Percentiles rank a stretch among this genome's conserved stretches.
phyloP scores from a whole-genome alignment of 2,797 vertebrate species.

The Ammospiza maritima region DNA sequence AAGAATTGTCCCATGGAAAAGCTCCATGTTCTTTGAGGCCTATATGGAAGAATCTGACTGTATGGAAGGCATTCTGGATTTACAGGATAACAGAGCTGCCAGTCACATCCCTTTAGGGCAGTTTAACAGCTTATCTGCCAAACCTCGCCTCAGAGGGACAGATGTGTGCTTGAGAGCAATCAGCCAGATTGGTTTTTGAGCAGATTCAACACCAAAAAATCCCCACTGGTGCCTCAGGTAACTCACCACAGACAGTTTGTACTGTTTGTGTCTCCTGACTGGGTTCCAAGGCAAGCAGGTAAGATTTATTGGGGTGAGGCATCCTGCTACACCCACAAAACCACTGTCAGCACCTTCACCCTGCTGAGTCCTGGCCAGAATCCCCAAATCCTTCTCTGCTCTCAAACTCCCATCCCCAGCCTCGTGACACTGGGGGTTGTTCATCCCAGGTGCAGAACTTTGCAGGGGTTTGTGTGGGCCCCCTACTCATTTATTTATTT shows the following conservation, averaged over 20 bases:
- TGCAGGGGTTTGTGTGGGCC: neutral
- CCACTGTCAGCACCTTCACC: fast-evolving
- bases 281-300: neutral
- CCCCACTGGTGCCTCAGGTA: neutral
- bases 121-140: neutral
- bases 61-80: neutral
- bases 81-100: neutral
- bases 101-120: neutral
- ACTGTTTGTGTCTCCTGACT: neutral
- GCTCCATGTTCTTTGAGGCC: fast-evolving
- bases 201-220: neutral
- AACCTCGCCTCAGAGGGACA: neutral
- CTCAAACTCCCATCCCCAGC: neutral
- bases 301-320: neutral
- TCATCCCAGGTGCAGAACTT: neutral
- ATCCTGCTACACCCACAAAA: neutral
- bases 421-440: fast-evolving
- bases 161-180: neutral
- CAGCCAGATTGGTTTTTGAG: neutral
- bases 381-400: neutral
- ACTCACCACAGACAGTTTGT: neutral
- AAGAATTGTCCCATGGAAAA: neutral
- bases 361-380: neutral
- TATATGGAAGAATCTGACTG: neutral
- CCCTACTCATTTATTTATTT: neutral